A percentile compares a stretch with the other conserved stretches of the same genome.
Conservation (phyloP, 1,140 invertebrate genomes). For the Drosophila neocordata region DNA sequence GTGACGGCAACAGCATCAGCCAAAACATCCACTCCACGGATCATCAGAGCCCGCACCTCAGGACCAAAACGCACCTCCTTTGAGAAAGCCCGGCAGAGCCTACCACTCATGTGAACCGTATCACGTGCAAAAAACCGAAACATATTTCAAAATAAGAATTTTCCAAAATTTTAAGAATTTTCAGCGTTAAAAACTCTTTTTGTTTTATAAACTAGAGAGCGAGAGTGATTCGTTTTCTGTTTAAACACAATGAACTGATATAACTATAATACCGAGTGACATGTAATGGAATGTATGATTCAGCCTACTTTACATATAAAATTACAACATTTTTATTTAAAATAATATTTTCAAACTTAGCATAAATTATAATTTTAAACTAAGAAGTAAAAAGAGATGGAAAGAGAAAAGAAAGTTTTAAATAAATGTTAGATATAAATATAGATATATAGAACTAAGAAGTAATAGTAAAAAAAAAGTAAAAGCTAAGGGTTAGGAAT, state of each 20-base stretch:
- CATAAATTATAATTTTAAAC: too few species aligned
- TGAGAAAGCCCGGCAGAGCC: constrained; percentile 21
- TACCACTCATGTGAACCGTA: constrained; percentile 25
- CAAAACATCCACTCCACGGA: constrained; percentile 98
- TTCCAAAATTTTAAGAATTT: constrained; percentile 7
- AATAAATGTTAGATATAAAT: too few species aligned
- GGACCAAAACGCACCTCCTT: constrained; percentile 97
- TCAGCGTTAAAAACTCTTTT: not conserved
- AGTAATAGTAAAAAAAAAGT: too few species aligned
- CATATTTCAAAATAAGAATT: constrained; percentile 24
- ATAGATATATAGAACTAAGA: too few species aligned
- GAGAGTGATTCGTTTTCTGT: not conserved
- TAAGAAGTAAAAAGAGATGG: too few species aligned
- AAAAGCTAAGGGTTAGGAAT: too few species aligned
- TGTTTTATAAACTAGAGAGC: not conserved
- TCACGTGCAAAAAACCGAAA: constrained; percentile 51
- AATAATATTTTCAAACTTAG: too few species aligned
- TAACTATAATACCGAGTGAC: not conserved
- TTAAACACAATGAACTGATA: not conserved
- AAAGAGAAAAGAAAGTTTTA: too few species aligned
- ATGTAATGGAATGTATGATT: not conserved
- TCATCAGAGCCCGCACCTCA: constrained; percentile 97
- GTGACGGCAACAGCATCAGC: constrained; percentile 99
- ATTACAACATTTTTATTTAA: too few species aligned
- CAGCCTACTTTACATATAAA: not conserved